These are phyloP conservation scores for Melinaea menophilus DNA, from an alignment of 2,888 invertebrate genomes.

Conservation along the genomic window DNA sequence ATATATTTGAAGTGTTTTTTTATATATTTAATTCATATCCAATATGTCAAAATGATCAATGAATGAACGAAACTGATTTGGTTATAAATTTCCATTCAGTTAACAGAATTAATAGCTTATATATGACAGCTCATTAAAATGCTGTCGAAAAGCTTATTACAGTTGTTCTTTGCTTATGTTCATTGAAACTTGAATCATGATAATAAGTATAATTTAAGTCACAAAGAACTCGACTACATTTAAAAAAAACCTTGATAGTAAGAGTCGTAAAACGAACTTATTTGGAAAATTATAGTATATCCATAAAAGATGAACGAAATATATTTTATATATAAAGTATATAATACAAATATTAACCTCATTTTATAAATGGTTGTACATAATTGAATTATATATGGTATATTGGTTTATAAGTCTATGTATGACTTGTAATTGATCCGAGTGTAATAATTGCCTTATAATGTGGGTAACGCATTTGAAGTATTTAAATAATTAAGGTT, in stretches of 20 bases:
- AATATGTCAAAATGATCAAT: constrained; percentile 2
- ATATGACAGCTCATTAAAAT: constrained; percentile 6
- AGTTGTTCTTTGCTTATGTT: background rate
- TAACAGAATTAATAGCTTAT: constrained; percentile 2
- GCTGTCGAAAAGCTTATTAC: constrained; percentile 2
- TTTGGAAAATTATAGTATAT: background rate
- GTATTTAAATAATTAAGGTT: constrained; percentile 24
- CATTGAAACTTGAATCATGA: constrained; percentile 1
- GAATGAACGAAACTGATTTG: background rate
- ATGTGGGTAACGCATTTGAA: constrained; percentile 25
- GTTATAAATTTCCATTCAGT: constrained; percentile 4
- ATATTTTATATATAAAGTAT: background rate
- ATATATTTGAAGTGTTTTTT: background rate
- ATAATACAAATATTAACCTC: background rate
- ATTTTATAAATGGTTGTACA: background rate
- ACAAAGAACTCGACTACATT: background rate
- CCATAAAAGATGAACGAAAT: background rate
- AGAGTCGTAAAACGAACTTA: background rate
- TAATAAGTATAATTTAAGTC: background rate
- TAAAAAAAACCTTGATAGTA: background rate
- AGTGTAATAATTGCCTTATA: constrained; percentile 11
- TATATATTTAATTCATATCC: background rate
- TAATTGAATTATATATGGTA: background rate
- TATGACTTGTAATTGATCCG: constrained; percentile 4
- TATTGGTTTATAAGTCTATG: constrained; percentile 7